Conservation (phyloP, 2,888 invertebrate genomes). For the Sesamia inferens region DNA sequence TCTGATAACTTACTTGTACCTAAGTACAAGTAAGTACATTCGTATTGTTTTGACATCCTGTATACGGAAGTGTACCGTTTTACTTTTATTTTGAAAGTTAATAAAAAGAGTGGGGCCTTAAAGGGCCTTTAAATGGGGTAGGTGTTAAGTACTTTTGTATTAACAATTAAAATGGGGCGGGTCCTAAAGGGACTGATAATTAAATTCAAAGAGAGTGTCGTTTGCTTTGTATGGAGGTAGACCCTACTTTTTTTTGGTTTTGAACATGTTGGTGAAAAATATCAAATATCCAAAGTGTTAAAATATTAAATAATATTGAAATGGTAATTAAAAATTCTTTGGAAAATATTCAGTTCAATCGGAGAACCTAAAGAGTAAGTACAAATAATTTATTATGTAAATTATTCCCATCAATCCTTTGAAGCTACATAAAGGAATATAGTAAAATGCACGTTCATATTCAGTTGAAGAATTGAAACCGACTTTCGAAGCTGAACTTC, state of each 20-base stretch:
- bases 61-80: slow-evolving; percentile 17
- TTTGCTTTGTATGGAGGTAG: neutral
- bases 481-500: slow-evolving; percentile 45
- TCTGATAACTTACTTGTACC: no score
- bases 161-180: slow-evolving; percentile 20
- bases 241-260: neutral
- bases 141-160: slow-evolving; percentile 35
- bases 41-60: slow-evolving; percentile 38
- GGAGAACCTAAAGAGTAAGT: neutral
- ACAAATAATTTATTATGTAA: neutral
- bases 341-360: neutral
- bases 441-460: slow-evolving; percentile 33
- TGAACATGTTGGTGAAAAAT: neutral
- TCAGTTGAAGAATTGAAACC: slow-evolving; percentile 51
- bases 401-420: neutral
- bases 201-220: slow-evolving; percentile 19
- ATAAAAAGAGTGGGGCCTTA: slow-evolving; percentile 17
- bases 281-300: neutral
- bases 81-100: slow-evolving; percentile 25
- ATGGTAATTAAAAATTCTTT: neutral
- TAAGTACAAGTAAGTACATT: slow-evolving; percentile 27
- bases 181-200: neutral
- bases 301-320: neutral
- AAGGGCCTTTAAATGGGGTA: slow-evolving; percentile 19
- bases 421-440: neutral